Evolutionary conservation across 2,888 invertebrate genomes (phyloP), one percentile per base, ranked within the genome.

Genomic region (Ornithoptera priamus): DNA sequence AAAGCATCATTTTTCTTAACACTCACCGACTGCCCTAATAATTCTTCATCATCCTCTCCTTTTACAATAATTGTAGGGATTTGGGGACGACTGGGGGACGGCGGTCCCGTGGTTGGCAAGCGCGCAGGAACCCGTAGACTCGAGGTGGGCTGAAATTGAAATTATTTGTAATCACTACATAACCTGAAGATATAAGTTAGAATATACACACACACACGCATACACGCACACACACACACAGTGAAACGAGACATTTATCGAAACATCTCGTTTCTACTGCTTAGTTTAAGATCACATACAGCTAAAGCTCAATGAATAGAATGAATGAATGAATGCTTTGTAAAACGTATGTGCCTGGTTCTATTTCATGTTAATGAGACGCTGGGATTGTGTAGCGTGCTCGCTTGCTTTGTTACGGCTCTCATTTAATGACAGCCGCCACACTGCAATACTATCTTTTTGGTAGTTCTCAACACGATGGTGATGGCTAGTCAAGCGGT

Each of bases 21-120:
- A 85, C 87, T 70, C 73, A 79, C 75, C 62, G 60, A 61, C 50
- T 81, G 83, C 15, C 80, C 79, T 0, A 80, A 77, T 50, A 73
- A 75, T 0, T 87, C 87, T 6, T 89, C 88, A 12, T 87, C 88
- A 58, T 86, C 85, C 2, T 79, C 77, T 64, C 72, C 75, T 15
- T 67, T 10, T 71, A 76, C 17, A 18, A 36, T 62, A 30, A 50
- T 67, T 39, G 70, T 67, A 20, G 74, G 69, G 1, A 73, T 67
- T 0, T 71, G 59, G 2, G 74, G 64, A 10, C 82, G 78, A 1
- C 78, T 76, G 1, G 85, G 84, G 1, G 87, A 84, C 0, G 80
- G 74, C 0, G 83, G 81, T 2, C 80, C 76, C 0, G 75, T 75
- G 8, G 74, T 73, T 0, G 85, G 81, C 74, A 76, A 72, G 2